Evolutionary conservation across 2,797 vertebrate species (phyloP).

Genomic region (Sciurus vulgaris): DNA sequence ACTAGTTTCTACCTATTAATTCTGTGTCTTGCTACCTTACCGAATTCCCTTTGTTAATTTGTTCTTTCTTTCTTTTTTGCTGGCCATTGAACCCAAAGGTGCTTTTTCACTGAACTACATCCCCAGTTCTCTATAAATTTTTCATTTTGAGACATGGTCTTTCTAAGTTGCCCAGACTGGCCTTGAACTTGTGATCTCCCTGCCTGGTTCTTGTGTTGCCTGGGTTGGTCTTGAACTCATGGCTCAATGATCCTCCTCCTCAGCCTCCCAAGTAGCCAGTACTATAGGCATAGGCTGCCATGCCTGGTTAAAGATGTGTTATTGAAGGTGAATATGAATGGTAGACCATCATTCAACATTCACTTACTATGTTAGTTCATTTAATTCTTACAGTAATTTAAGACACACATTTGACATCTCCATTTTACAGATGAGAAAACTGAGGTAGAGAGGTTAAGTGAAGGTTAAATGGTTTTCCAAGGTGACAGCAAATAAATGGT

Average conservation of each 20-base stretch:
- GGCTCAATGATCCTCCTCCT: too few species aligned
- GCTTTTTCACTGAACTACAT: not conserved
- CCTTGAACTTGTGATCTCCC: not conserved
- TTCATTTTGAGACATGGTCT: not conserved
- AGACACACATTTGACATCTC: not conserved
- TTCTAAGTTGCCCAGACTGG: not conserved
- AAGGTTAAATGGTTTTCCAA: too few species aligned
- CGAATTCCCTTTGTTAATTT: not conserved
- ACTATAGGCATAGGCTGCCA: too few species aligned
- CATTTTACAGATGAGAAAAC: slow-evolving; percentile 33
- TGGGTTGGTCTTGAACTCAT: too few species aligned
- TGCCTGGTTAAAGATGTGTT: not conserved
- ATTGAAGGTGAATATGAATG: not conserved
- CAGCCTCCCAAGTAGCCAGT: too few species aligned
- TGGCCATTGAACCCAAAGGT: not conserved
- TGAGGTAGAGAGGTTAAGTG: not conserved
- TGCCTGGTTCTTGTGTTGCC: too few species aligned
- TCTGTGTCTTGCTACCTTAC: not conserved
- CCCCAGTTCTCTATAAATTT: not conserved
- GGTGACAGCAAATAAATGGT: slow-evolving; percentile 18
- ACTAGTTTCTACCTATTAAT: not conserved
- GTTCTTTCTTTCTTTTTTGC: not conserved
- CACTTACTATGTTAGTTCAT: not conserved
- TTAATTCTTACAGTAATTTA: slow-evolving; percentile 22
- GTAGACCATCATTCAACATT: not conserved